Evolutionary conservation across 2,797 vertebrate genomes (phyloP).

Genomic region (Parambassis ranga): DNA sequence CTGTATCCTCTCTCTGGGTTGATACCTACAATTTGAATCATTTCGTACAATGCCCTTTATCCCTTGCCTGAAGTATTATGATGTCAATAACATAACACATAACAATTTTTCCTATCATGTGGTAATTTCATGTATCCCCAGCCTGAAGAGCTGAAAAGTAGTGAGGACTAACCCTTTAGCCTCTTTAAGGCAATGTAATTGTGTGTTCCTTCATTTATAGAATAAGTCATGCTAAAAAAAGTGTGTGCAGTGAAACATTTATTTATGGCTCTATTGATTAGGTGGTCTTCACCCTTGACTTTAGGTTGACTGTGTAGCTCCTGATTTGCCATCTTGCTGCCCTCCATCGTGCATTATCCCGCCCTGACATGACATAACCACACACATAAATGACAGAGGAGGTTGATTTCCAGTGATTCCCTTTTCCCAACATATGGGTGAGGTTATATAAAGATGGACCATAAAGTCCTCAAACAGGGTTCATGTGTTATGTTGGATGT

Average conservation of each 20-base stretch:
- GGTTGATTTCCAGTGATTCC: too few relatives aligned
- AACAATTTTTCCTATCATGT: too few relatives aligned
- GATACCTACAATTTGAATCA: not conserved
- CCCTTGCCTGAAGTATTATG: not conserved
- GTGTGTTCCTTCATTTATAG: not conserved
- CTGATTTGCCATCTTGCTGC: not conserved
- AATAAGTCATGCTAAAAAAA: not conserved
- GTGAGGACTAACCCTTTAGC: not conserved
- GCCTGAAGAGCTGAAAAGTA: constrained; percentile 19
- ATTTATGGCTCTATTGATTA: too few relatives aligned
- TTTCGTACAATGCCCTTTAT: not conserved
- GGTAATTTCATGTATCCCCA: constrained; percentile 38
- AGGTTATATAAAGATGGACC: too few relatives aligned
- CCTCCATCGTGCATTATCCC: not conserved
- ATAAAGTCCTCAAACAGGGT: too few relatives aligned
- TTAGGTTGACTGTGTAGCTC: not conserved
- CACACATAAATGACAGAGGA: too few relatives aligned
- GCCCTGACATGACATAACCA: too few relatives aligned
- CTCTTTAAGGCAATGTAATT: constrained; percentile 1
- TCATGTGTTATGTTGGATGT: too few relatives aligned
- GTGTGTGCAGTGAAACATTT: not conserved
- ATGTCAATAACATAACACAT: too few relatives aligned
- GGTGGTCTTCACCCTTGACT: too few relatives aligned
- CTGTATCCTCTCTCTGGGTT: not conserved
- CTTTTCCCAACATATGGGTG: too few relatives aligned